Percentiles rank a stretch among this genome's conserved stretches.
These are phyloP conservation scores for Chrysomallon squamiferum DNA, from an alignment of 1,140 invertebrate species.

Conservation along the genomic window DNA sequence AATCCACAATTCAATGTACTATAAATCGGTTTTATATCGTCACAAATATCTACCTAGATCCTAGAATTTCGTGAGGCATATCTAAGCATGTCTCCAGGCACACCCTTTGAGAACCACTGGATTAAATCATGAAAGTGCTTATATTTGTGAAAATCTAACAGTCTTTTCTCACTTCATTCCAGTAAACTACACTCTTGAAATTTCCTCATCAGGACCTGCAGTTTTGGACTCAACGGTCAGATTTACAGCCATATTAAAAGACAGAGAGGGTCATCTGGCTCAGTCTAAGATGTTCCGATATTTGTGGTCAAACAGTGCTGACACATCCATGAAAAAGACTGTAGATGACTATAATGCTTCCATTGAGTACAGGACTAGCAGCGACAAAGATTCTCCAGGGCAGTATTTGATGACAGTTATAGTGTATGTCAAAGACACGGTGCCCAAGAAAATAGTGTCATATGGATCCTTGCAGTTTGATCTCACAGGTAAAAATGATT, in stretches of 20 bases:
- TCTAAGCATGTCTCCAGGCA: no score
- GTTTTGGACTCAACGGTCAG: not conserved
- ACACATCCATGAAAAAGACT: not conserved
- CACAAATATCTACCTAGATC: no score
- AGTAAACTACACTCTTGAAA: conserved; percentile 3
- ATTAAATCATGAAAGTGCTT: no score
- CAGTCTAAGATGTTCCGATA: not conserved
- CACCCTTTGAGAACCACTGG: no score
- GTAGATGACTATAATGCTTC: not conserved
- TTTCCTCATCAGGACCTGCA: not conserved
- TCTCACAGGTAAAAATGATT: not conserved
- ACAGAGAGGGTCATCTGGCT: not conserved
- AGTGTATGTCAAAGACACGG: not conserved
- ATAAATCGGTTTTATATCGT: no score
- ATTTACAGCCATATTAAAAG: not conserved
- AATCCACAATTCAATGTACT: no score
- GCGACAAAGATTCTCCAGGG: not conserved
- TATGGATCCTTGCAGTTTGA: not conserved
- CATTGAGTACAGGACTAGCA: not conserved
- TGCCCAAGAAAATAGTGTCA: not conserved
- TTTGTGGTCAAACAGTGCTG: not conserved
- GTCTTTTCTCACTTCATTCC: not conserved
- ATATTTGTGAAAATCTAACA: no score
- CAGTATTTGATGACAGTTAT: not conserved
- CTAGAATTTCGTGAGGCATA: no score